Conservation (phyloP, 2,113 vertebrate genomes). For the Caretta caretta region DNA sequence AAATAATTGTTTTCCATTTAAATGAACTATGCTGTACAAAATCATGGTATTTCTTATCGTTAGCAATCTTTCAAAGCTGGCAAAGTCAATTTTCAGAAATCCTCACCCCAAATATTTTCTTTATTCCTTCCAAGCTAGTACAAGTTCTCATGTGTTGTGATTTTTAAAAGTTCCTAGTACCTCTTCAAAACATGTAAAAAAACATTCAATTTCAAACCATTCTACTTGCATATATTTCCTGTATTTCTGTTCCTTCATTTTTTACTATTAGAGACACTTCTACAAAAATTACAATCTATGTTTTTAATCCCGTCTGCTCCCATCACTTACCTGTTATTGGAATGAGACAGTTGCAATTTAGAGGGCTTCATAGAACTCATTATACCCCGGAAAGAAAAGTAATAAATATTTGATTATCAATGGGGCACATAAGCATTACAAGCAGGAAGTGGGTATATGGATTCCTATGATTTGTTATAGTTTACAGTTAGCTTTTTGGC, state of each 20-base stretch:
- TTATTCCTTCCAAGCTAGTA: neutral
- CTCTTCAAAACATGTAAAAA: neutral
- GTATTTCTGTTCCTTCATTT: neutral
- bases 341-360: neutral
- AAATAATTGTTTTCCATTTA: neutral
- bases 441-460: neutral
- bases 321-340: neutral
- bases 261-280: neutral
- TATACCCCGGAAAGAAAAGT: accelerated
- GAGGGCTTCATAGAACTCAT: neutral
- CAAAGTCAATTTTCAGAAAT: neutral
- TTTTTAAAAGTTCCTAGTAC: neutral
- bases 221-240: neutral
- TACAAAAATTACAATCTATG: neutral
- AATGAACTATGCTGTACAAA: neutral
- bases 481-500: accelerated
- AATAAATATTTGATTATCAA: neutral
- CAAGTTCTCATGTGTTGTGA: neutral
- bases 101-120: neutral
- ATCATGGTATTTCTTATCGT: neutral
- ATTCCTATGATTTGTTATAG: neutral
- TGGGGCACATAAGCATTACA: neutral
- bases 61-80: neutral
- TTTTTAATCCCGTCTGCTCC: neutral
- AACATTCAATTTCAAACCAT: neutral